Conservation (phyloP, 2,797 vertebrate species). For the Anabas testudineus region DNA sequence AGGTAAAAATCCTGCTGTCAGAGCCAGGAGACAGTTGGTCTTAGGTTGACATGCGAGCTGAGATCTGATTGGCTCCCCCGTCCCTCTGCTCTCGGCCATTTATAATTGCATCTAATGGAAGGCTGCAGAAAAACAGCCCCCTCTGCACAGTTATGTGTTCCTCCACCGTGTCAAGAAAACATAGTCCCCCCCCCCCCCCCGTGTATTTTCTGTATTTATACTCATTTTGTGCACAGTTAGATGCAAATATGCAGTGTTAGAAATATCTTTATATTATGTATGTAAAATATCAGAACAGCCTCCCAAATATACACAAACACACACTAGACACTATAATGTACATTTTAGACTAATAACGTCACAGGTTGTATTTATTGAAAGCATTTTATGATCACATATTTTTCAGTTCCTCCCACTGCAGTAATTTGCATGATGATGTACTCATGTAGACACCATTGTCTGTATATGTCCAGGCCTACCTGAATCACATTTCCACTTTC, state of each 20-base stretch:
- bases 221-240: constrained; percentile 12
- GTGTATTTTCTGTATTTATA: constrained; percentile 11
- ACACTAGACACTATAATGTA: background rate
- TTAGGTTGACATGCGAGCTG: constrained; percentile 99
- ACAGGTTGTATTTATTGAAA: constrained; percentile 24
- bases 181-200: constrained; percentile 3
- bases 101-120: constrained; percentile 99
- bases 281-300: background rate
- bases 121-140: constrained; percentile 93
- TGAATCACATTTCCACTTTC: constrained; percentile 28
- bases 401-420: constrained; percentile 69
- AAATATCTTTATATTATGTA: background rate
- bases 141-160: constrained; percentile 88
- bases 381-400: constrained; percentile 41
- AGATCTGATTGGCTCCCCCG: constrained; percentile 98
- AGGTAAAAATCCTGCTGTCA: constrained; percentile 99
- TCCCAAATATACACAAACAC: background rate
- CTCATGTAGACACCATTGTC: constrained; percentile 40
- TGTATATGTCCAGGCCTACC: constrained; percentile 22
- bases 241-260: background rate
- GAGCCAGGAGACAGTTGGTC: constrained; percentile 99
- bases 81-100: constrained; percentile 96
- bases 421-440: constrained; percentile 78
- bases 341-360: background rate
- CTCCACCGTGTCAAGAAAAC: constrained; percentile 74